Conservation (phyloP, 2,888 invertebrate species). For the Nomada ferruginata region DNA sequence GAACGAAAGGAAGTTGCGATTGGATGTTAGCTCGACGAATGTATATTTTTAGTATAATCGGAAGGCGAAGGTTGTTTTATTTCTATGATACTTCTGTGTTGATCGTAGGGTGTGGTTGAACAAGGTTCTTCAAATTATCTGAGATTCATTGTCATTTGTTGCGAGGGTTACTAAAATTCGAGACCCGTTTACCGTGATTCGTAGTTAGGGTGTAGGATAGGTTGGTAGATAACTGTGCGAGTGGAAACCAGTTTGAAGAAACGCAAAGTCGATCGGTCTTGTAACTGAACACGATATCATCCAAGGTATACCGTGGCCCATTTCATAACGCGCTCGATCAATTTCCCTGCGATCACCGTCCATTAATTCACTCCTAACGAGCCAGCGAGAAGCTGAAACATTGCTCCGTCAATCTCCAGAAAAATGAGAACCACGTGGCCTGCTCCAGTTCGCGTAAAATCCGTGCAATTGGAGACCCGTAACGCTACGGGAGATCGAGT, state of each 20-base stretch:
- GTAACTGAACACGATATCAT: slow-evolving; percentile 22
- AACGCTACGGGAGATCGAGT: slow-evolving; percentile 27
- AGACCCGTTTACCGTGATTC: background rate
- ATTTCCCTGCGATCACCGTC: slow-evolving; percentile 17
- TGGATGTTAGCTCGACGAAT: background rate
- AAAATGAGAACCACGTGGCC: background rate
- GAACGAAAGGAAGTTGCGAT: slow-evolving; percentile 20
- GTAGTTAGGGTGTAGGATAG: too few species aligned
- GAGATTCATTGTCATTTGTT: background rate
- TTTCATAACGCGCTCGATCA: slow-evolving; percentile 22
- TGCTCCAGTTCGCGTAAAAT: background rate
- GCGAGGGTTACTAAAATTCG: background rate
- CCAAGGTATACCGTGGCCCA: slow-evolving; percentile 1
- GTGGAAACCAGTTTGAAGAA: slow-evolving; percentile 12
- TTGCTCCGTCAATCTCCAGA: background rate
- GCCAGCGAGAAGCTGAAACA: background rate
- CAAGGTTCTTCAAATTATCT: slow-evolving; percentile 1
- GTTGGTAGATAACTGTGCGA: too few species aligned
- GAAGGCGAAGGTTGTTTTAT: slow-evolving; percentile 16
- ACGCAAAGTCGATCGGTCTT: slow-evolving; percentile 8
- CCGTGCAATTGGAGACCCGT: slow-evolving; percentile 28
- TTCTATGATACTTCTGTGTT: slow-evolving; percentile 12
- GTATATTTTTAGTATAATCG: background rate
- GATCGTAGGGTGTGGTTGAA: slow-evolving; percentile 13
- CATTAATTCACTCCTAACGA: slow-evolving; percentile 22